phyloP scores from a whole-genome alignment of 1,140 invertebrate genomes.

The Diorhabda carinulata region DNA sequence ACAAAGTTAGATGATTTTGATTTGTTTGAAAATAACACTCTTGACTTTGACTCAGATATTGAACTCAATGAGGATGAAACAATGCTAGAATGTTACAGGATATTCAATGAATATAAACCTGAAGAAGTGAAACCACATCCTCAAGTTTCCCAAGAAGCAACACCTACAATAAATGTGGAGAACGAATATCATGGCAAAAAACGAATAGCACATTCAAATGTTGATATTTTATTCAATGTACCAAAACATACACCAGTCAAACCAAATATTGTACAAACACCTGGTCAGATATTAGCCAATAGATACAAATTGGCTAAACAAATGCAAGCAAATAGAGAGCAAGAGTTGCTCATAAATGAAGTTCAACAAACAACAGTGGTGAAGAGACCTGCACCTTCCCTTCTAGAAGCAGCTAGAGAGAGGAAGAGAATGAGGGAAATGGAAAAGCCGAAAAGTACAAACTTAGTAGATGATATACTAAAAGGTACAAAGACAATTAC shows the following conservation, averaged over 20 bases:
- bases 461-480: slow-evolving; percentile 37
- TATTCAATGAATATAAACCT: slow-evolving; percentile 60
- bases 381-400: slow-evolving; percentile 27
- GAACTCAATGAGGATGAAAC: slow-evolving; percentile 37
- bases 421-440: slow-evolving; percentile 27
- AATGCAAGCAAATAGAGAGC: slow-evolving; percentile 39
- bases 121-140: slow-evolving; percentile 15
- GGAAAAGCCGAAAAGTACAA: slow-evolving; percentile 6
- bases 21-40: background rate
- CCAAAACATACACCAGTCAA: slow-evolving; percentile 23
- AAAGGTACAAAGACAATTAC: slow-evolving; percentile 28
- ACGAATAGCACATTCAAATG: slow-evolving; percentile 50
- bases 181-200: slow-evolving; percentile 41
- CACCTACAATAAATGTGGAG: background rate
- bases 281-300: slow-evolving; percentile 39
- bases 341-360: slow-evolving; percentile 39
- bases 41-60: slow-evolving; percentile 27
- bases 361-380: slow-evolving; percentile 21
- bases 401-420: slow-evolving; percentile 32
- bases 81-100: slow-evolving; percentile 67
- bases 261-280: slow-evolving; percentile 31
- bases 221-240: slow-evolving; percentile 28
- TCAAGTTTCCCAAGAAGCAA: slow-evolving; percentile 9
- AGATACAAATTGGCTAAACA: slow-evolving; percentile 39
- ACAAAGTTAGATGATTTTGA: slow-evolving; percentile 17